Base-by-base conservation (phyloP, 2,797 vertebrate species). In the Hipposideros larvatus region DNA sequence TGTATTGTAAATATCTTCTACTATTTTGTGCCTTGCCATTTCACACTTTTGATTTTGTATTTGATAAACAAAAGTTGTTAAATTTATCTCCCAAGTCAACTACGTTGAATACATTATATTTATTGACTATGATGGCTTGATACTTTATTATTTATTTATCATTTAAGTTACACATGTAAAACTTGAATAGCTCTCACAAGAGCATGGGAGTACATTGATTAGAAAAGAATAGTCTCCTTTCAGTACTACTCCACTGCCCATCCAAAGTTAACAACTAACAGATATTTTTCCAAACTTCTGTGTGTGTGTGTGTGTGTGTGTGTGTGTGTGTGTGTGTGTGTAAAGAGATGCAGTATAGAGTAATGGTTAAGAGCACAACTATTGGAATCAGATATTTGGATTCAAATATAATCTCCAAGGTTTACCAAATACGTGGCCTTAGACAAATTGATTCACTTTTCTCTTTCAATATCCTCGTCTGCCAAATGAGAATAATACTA, bases 1-100 rank as follows among this genome's bases (percentile, higher is more conserved):
- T 34, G 14, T 34, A 65, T 51, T 73, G 7, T 2, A 75, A 57
- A 31, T 71, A 53, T 75, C 48, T 65, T 75, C 13, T 75, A 70
- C 2, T 24, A 80, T 75, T 73, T 13, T 90, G 4, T 93, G 19
- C 55, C 41, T 34, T 91, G 10, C 21, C 7, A 7, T 66, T 84
- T 92, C 83, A 85, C 19, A 48, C 31, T 87, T 94, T 66, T 43
- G 41, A 14, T n/a, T 21, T 9, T 79, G 16, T 46, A 41, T 59
- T 93, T 84, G 7, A 84, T 80, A 84, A 95, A 46, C 2, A 59
- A 21, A 94, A 71, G 4, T 79, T 78, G 46, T 68, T 93, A 87
- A 83, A 57, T n/a, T 78, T 94, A 75, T 94, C 65, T 74, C 14
- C 73, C 24, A 70, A 66, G 2, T 75, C 11, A 71, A 74, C 31